Base-by-base conservation (phyloP, 2,888 invertebrate species). In the Furcula furcula region DNA sequence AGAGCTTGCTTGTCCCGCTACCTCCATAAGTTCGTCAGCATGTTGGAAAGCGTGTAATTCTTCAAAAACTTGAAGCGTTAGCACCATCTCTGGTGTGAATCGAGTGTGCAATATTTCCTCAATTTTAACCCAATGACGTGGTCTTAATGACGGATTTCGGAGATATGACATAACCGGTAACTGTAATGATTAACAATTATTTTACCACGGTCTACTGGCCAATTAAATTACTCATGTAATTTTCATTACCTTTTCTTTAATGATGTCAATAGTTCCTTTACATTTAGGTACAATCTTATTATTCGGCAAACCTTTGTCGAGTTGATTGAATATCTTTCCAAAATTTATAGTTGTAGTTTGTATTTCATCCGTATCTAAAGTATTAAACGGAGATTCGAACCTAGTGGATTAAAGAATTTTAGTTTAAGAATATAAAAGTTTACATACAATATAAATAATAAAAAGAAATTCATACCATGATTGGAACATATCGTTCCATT, bases 1-100 rank as follows among this genome's bases (percentile, higher is more conserved):
- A 2, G 97, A 96, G 55, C 95, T 96, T 0, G 97, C 97, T 69
- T 96, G 95, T 0, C 94, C 94, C 0, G 97, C 94, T 5, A 97
- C 92, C 65, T 97, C 96, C 91, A 94, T 94, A 9, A 98, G 76
- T 42, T 93, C 92, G 6, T 93, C 91, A 0, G 92, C 91, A 56
- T 92, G 92, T 29, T 91, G 91, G 76, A 96, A 96, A 0, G 93
- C 94, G n/a, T 93, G 91, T 3, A 94, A 83, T 0, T 93, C 91
- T 40, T 94, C 94, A 28, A 97, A 90, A 13, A 91, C 78, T 7
- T 90, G 89, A 9, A 97, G 80, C 0, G 93, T 94, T 11, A 95
- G 62, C 6, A 82, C 74, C 53, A 92, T 91, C 15, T 95, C 95
- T 0, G 92, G 90, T 21, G 91, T 91, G 56, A 96, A 92, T 54